Base-by-base conservation (phyloP, 1,140 invertebrate genomes). In the Anoplophora glabripennis region DNA sequence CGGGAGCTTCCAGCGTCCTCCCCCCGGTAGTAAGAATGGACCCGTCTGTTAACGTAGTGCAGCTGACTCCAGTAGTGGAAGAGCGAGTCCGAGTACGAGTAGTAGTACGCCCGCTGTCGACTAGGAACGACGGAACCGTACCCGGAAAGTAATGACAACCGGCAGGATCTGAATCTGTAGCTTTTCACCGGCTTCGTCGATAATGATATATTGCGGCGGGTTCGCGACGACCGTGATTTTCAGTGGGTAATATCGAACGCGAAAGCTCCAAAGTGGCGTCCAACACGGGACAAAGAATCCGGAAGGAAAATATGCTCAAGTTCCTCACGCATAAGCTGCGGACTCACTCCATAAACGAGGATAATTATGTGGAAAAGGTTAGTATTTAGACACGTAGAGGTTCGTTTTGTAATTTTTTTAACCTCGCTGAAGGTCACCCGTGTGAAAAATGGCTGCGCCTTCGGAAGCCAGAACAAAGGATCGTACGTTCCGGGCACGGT, bases 341-440 rank as follows among this genome's bases (percentile, higher is more conserved):
- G 77, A 87, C 85, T 74, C 87, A 89, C 79, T 88, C 86, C 74
- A 83, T 89, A 77, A 88, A 88, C 83, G 87, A 89, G 80, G 86
- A 88, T 70, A 74, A 75, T 65, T 71, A 67, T 47, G 66, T 65
- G 49, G 72, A 73, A 64, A 77, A 77, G 75, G 75, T 77, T 63
- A 47, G 73, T 72, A 70, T 56, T 9, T 40, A 37, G 12, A 36
- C 34, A 59, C 28, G 53, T 52, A 18, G 14, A n/a, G 28, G 35
- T 48, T 59, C 55, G 38, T 44, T 17, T 54, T 45, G 44, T 53
- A 63, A 57, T 55, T 56, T 56, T 61, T 47, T 66, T 70, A 71
- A 73, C 72, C 69, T 70, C 71, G 64, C 57, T 67, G 74, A 75
- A 75, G 74, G 74, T 75, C 74, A 75, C 62, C 53, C 61, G 59